phyloP scores from a whole-genome alignment of 1,140 invertebrate species.

The Ips typographus region DNA sequence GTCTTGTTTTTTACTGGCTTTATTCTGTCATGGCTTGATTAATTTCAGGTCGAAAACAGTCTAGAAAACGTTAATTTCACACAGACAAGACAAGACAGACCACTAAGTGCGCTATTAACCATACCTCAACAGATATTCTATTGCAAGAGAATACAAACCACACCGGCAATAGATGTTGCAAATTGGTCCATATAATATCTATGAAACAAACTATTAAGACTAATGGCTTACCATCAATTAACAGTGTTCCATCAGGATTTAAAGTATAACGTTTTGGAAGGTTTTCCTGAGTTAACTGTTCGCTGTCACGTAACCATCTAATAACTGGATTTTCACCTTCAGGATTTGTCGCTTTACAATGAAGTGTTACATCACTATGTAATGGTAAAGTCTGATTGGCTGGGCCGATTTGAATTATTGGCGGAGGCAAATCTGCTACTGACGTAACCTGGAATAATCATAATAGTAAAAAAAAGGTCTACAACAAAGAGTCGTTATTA shows the following conservation, averaged over 20 bases:
- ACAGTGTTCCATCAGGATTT: slow-evolving; percentile 69
- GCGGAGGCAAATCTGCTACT: slow-evolving; percentile 79
- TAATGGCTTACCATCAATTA: slow-evolving; percentile 70
- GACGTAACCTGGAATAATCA: slow-evolving; percentile 63
- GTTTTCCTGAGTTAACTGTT: slow-evolving; percentile 52
- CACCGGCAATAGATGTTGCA: no score
- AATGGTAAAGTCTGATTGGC: slow-evolving; percentile 87
- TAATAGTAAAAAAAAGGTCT: neutral
- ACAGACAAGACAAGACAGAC: no score
- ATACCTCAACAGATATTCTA: no score
- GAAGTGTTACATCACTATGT: slow-evolving; percentile 76
- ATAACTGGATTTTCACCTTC: slow-evolving; percentile 71
- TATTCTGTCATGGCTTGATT: no score
- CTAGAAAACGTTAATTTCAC: no score
- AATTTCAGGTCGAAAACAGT: no score
- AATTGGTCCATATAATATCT: no score
- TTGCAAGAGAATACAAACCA: no score
- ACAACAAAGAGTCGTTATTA: no score
- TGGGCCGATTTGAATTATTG: slow-evolving; percentile 86
- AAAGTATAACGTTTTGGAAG: slow-evolving; percentile 60
- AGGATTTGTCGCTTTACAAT: slow-evolving; percentile 72
- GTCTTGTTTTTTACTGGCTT: no score
- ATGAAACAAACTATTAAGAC: neutral
- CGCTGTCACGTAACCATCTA: slow-evolving; percentile 82
- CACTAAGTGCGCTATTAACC: no score